phyloP scores from a whole-genome alignment of 2,113 vertebrate genomes.

The Ia io region DNA sequence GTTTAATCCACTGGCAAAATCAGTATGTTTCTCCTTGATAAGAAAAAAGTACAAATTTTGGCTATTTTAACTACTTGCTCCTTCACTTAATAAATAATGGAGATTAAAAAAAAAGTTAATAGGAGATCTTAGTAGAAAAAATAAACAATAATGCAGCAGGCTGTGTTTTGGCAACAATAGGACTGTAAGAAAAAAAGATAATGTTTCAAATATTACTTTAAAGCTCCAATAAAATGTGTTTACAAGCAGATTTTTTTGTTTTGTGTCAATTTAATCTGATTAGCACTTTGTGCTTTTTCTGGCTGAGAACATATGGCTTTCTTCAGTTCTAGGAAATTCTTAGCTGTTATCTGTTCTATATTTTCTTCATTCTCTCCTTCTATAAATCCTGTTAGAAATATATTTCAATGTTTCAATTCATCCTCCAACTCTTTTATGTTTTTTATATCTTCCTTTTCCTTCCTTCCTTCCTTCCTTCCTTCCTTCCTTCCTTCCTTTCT shows the following conservation, averaged over 20 bases:
- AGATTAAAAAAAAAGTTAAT: neutral
- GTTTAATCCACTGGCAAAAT: neutral
- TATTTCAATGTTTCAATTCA: neutral
- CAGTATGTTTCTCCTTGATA: neutral
- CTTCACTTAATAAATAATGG: neutral
- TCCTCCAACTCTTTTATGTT: neutral
- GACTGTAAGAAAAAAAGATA: neutral
- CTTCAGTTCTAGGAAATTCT: constrained; percentile 37
- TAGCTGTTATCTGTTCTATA: neutral
- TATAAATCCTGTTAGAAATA: neutral
- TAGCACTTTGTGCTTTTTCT: neutral
- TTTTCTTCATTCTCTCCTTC: neutral
- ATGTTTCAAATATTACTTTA: neutral
- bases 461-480: neutral
- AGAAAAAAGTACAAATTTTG: neutral
- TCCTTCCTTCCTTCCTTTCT: neutral
- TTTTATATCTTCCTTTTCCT: neutral
- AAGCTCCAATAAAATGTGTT: neutral
- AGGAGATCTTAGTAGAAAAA: neutral
- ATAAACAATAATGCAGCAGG: neutral
- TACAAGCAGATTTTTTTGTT: neutral
- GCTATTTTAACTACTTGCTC: neutral
- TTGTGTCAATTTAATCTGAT: constrained; percentile 9
- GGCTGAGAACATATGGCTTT: neutral
- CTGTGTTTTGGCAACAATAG: neutral